Base-by-base conservation (phyloP, 1,140 invertebrate species). In the Drosophila erecta region DNA sequence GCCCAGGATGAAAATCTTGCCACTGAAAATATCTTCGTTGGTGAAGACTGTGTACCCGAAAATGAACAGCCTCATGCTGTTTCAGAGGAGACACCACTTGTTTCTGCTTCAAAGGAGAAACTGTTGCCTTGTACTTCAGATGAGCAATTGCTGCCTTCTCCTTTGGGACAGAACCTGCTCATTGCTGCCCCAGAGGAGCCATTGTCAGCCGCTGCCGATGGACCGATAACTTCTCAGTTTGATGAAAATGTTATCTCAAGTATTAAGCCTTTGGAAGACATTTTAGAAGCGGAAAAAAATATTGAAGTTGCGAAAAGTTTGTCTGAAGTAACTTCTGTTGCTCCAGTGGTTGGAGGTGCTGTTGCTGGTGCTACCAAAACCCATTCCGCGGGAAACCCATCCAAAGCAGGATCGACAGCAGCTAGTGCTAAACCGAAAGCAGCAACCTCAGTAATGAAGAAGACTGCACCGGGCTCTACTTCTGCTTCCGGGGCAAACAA, bases 351-450 rank as follows among this genome's bases (percentile, higher is more conserved):
- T 58, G 64, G 64, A 37, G 61, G 54, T 14, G 60, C 71, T n/a
- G 62, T 53, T 37, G 51, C 49, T 14, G 46, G 24, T 37, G 62
- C 58, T 33, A 38, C 44, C 4, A 72, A 56, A 40, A 24, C 47
- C 17, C 76, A 69, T 41, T 12, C 62, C 20, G 10, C 41, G 10
- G 12, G n/a, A n/a, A n/a, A n/a, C n/a, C n/a, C n/a, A n/a, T n/a
- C 41, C 11, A 44, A 44, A 44, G 15, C 41, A 20, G 41, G 17
- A 20, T 17, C 41, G 4, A 44, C 15, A 17, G 15, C n/a, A 8
- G 41, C 15, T 6, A 40, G 67, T 3, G 38, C 67, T 44, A 87
- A 70, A 60, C 24, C 81, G 8, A 89, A 74, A 49, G 22, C 73
- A 14, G 38, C 55, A 7, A 24, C 72, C 43, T 15, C 12, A 1